Percentiles rank a stretch among this genome's conserved stretches.
These are phyloP conservation scores for Melieria omissa DNA, from an alignment of 2,888 invertebrate genomes.

Conservation along the genomic window DNA sequence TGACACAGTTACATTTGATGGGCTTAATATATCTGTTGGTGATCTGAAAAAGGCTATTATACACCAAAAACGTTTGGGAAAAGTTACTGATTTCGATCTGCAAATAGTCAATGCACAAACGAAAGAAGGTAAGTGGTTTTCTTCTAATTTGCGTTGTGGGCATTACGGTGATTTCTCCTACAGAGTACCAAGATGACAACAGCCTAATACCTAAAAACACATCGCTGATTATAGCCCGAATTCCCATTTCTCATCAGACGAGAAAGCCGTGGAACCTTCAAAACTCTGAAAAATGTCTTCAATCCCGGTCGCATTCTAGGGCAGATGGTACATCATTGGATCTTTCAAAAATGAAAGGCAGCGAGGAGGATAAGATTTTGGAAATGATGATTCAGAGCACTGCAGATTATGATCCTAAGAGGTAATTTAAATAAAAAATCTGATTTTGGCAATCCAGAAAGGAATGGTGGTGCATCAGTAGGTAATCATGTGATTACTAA, in stretches of 20 bases:
- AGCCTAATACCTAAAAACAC: constrained; percentile 97
- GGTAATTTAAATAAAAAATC: constrained; percentile 73
- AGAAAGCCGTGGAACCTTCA: constrained; percentile 79
- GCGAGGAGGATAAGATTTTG: constrained; percentile 97
- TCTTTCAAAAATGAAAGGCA: constrained; percentile 88
- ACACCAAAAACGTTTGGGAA: constrained; percentile 93
- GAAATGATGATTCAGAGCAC: constrained; percentile 98
- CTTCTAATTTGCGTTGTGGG: not conserved
- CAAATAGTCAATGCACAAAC: constrained; percentile 97
- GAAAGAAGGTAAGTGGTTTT: constrained; percentile 80
- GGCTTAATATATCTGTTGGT: constrained; percentile 92
- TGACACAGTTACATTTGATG: constrained; percentile 97
- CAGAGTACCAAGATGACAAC: constrained; percentile 92
- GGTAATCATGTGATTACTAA: not conserved
- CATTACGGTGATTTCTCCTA: constrained; percentile 32
- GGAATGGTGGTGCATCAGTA: not conserved
- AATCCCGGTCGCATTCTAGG: constrained; percentile 68
- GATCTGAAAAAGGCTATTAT: constrained; percentile 96
- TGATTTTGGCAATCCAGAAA: not conserved
- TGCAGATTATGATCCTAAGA: constrained; percentile 95
- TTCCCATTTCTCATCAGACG: constrained; percentile 84
- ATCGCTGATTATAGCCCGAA: constrained; percentile 92
- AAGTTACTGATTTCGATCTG: constrained; percentile 94
- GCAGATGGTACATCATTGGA: constrained; percentile 77
- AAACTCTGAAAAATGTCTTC: constrained; percentile 61